These are phyloP conservation scores for Chaunax sp. DNA, from an alignment of 2,797 vertebrate genomes.

Conservation along the genomic window DNA sequence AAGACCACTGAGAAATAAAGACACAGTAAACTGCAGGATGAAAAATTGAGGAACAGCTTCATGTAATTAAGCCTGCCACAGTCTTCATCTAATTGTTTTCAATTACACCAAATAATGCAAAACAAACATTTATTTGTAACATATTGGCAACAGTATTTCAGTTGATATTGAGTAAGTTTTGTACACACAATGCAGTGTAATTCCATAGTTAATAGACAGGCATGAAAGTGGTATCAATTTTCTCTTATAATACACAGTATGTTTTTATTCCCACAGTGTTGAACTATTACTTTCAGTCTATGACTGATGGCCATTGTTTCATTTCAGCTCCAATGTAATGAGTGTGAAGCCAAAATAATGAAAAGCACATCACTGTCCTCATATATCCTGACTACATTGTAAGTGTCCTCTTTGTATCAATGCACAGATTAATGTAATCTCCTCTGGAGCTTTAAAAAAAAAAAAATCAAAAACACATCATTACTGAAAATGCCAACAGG, in stretches of 20 bases:
- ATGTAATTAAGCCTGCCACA: not conserved
- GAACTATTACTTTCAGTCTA: not conserved
- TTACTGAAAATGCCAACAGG: constrained; percentile 17
- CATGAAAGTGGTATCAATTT: not conserved
- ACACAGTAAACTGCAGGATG: not conserved
- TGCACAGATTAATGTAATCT: constrained; percentile 10
- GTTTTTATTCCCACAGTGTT: not conserved
- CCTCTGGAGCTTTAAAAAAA: too few relatives aligned
- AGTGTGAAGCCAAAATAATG: not conserved
- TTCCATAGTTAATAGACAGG: not conserved
- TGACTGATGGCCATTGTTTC: not conserved
- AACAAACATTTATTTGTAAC: too few relatives aligned
- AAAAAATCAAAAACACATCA: constrained; percentile 23
- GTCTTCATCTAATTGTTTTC: too few relatives aligned
- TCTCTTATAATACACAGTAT: not conserved
- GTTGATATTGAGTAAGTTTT: too few relatives aligned
- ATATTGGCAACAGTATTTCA: too few relatives aligned
- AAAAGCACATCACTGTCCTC: not conserved
- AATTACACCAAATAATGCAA: constrained; percentile 1
- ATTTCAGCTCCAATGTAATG: not conserved
- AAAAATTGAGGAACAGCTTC: constrained; percentile 3
- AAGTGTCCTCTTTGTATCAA: not conserved
- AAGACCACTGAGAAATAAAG: not conserved
- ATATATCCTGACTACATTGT: not conserved
- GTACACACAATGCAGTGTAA: too few relatives aligned